phyloP scores from a whole-genome alignment of 2,888 invertebrate species.

The Drosophila mimica region DNA sequence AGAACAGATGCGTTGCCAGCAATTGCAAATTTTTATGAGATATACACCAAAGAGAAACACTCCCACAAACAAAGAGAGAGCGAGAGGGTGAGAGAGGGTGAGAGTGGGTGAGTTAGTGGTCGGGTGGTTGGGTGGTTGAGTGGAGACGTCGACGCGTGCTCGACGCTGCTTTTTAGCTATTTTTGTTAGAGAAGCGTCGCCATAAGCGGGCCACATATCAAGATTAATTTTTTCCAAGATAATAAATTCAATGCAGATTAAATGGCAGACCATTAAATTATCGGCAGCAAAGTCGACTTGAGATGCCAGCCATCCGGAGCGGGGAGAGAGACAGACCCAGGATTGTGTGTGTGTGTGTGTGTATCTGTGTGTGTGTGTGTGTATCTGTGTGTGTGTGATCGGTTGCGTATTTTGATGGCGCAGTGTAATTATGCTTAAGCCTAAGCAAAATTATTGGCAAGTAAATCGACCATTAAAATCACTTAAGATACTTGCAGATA shows the following conservation, averaged over 20 bases:
- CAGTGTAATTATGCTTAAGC: conserved; percentile 38
- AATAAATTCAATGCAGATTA: conserved; percentile 81
- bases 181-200: conserved; percentile 55
- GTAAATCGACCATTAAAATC: conserved; percentile 30
- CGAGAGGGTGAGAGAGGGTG: background rate
- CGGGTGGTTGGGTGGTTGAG: background rate
- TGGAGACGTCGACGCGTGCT: conserved; percentile 56
- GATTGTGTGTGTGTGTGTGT: conserved; percentile 5
- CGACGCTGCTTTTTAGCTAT: conserved; percentile 72
- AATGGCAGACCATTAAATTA: conserved; percentile 80
- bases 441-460: conserved; percentile 3
- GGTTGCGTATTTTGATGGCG: conserved; percentile 20
- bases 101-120: background rate
- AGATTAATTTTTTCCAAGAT: conserved; percentile 78
- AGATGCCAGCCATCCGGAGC: conserved; percentile 6
- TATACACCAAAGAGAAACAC: conserved; percentile 27
- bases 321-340: background rate
- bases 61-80: conserved; percentile 1
- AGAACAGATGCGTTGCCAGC: conserved; percentile 66
- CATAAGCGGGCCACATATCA: conserved; percentile 79
- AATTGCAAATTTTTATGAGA: conserved; percentile 79
- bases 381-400: conserved; percentile 11
- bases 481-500: conserved; percentile 18
- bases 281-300: conserved; percentile 53
- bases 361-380: background rate